Percentiles rank a stretch among this genome's conserved stretches.
phyloP scores from a whole-genome alignment of 2,113 vertebrate species.

The Chloropsis hardwickii region DNA sequence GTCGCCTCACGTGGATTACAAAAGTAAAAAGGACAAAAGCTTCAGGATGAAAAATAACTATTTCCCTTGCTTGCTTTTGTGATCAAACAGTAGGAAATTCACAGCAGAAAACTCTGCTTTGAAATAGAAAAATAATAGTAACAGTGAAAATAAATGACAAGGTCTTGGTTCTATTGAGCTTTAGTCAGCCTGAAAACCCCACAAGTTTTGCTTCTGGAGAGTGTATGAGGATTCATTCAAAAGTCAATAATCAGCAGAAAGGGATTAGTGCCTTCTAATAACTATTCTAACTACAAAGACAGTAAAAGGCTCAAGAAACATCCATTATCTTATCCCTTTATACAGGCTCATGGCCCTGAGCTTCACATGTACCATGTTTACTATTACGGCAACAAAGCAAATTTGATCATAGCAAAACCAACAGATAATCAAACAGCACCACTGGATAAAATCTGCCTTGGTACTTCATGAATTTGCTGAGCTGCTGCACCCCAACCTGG shows the following conservation, averaged over 20 bases:
- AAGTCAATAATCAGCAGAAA: constrained; percentile 15
- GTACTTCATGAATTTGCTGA: neutral
- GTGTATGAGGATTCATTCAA: neutral
- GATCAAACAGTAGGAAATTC: constrained; percentile 35
- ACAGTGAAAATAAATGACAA: constrained; percentile 24
- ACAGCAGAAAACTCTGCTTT: constrained; percentile 22
- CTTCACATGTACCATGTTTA: neutral
- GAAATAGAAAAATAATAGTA: constrained; percentile 46
- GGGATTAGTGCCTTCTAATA: constrained; percentile 35
- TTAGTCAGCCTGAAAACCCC: constrained; percentile 26
- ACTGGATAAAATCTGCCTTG: neutral
- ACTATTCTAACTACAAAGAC: neutral
- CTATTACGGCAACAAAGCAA: neutral
- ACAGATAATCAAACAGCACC: neutral
- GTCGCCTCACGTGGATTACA: neutral
- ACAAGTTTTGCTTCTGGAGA: neutral
- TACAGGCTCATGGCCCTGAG: neutral
- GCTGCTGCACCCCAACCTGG: neutral
- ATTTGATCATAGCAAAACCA: neutral
- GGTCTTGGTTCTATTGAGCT: constrained; percentile 21
- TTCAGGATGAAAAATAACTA: constrained; percentile 45
- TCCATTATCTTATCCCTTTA: constrained; percentile 7
- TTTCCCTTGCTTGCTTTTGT: constrained; percentile 30
- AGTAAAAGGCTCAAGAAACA: neutral
- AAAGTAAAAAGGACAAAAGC: constrained; percentile 61